Evolutionary conservation across 2,113 vertebrate genomes (phyloP).

Genomic region (Mormyrus lacerda): DNA sequence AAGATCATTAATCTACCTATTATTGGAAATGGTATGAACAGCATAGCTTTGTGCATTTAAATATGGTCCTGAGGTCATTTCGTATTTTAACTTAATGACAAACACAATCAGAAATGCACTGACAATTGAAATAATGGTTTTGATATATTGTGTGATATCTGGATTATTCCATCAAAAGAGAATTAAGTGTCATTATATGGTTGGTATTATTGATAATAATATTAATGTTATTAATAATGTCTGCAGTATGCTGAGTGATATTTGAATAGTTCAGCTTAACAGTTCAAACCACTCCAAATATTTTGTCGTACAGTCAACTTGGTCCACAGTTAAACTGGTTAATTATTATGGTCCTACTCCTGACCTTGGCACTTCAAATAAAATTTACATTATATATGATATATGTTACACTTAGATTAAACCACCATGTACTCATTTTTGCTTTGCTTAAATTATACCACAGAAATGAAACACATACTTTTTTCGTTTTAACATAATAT

Average conservation of each 20-base stretch:
- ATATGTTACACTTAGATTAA: neutral
- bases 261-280: neutral
- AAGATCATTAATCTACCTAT: constrained; percentile 34
- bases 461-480: neutral
- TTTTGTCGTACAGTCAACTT: neutral
- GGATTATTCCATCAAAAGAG: neutral
- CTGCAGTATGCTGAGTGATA: neutral
- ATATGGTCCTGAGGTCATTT: neutral
- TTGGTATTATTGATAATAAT: neutral
- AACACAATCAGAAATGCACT: neutral
- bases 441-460: neutral
- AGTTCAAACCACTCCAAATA: neutral
- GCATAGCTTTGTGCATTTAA: neutral
- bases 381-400: neutral
- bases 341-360: neutral
- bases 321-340: neutral
- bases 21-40: neutral
- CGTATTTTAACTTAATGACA: neutral
- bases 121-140: neutral
- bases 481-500: neutral
- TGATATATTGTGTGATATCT: neutral
- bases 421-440: neutral
- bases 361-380: neutral
- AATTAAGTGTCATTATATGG: neutral
- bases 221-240: constrained; percentile 3